Conservation (phyloP, 37 sponge, comb jelly and placozoan species). For the Chondrosia reniformis region DNA sequence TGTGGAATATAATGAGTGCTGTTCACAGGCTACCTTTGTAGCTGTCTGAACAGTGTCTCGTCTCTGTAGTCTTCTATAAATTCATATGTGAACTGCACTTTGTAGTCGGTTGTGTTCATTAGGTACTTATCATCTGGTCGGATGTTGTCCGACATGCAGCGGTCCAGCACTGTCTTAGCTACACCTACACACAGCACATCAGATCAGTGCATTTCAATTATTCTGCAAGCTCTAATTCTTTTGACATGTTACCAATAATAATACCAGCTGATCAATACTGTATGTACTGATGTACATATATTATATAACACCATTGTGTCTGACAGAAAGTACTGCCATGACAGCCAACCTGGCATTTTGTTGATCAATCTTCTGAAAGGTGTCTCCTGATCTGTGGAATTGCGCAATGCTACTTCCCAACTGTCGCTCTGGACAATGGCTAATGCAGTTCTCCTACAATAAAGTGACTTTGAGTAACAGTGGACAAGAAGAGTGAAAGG, state of each 20-base stretch:
- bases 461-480: neutral
- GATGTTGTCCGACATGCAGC: slow-evolving; percentile 62
- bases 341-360: slow-evolving; percentile 82
- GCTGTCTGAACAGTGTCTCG: neutral
- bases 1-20: neutral
- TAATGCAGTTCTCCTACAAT: slow-evolving; percentile 74
- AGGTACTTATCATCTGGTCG: slow-evolving; percentile 15
- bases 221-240: neutral
- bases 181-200: slow-evolving; percentile 59
- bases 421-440: slow-evolving; percentile 48
- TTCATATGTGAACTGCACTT: slow-evolving; percentile 55
- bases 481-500: neutral
- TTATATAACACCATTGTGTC: no score
- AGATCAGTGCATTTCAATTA: neutral
- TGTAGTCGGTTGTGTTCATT: slow-evolving; percentile 40
- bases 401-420: slow-evolving; percentile 70
- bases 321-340: no score
- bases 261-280: neutral
- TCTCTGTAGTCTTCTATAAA: slow-evolving; percentile 71
- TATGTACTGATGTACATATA: neutral
- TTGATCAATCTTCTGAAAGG: slow-evolving; percentile 77
- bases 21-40: neutral
- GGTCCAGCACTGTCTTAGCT: slow-evolving; percentile 73
- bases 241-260: neutral
- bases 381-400: slow-evolving; percentile 39